Evolutionary conservation across 2,797 vertebrate species (phyloP).

Genomic region (Rhinoraja longicauda): DNA sequence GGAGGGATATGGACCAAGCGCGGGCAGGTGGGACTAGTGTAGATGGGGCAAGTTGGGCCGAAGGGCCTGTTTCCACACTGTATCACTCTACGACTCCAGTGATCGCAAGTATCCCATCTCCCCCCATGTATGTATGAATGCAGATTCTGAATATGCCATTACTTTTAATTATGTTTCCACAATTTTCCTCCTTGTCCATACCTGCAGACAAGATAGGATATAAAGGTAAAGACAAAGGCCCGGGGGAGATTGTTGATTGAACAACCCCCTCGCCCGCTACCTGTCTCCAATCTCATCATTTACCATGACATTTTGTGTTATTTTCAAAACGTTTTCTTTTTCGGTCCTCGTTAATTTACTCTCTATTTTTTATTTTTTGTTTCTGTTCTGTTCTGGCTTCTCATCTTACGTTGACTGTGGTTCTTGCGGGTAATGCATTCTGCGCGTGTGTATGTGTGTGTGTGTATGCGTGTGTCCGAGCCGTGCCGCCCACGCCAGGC

Average conservation of each 20-base stretch:
- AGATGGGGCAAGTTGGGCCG: too few relatives aligned
- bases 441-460: too few relatives aligned
- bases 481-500: too few relatives aligned
- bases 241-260: conserved; percentile 92
- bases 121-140: conserved; percentile 43
- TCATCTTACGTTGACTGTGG: conserved; percentile 74
- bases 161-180: conserved; percentile 92
- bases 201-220: conserved; percentile 99
- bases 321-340: neutral
- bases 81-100: neutral
- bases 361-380: too few relatives aligned
- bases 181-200: conserved; percentile 95
- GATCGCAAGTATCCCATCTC: conserved; percentile 22
- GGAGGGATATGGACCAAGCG: too few relatives aligned
- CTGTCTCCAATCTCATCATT: conserved; percentile 98
- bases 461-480: too few relatives aligned
- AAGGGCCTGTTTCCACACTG: too few relatives aligned
- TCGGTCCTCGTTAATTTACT: neutral
- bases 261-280: conserved; percentile 83
- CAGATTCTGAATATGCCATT: conserved; percentile 64
- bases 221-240: conserved; percentile 98
- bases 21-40: too few relatives aligned
- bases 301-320: conserved; percentile 60
- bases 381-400: conserved; percentile 87
- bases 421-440: conserved; percentile 85